Percentiles rank a stretch among this genome's conserved stretches.
Conservation (phyloP, 1,140 invertebrate genomes). For the Drosophila mayri region DNA sequence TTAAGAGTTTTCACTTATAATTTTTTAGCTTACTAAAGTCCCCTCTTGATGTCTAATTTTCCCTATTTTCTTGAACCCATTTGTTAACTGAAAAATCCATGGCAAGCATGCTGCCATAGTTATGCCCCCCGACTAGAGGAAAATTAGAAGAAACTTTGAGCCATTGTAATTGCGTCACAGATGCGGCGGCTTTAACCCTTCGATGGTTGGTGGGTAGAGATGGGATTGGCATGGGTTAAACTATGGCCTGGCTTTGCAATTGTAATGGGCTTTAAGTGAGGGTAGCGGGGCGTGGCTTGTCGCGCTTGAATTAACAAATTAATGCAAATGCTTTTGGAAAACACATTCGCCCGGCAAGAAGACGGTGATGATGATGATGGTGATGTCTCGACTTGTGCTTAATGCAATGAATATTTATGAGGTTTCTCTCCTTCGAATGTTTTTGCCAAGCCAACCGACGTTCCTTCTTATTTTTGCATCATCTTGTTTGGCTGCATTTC, state of each 20-base stretch:
- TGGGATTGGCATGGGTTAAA: slow-evolving; percentile 20
- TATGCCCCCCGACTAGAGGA: slow-evolving; percentile 28
- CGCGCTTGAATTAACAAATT: slow-evolving; percentile 83
- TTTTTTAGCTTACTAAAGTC: neutral
- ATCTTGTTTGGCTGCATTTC: slow-evolving; percentile 55
- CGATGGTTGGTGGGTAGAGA: neutral
- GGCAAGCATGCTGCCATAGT: neutral
- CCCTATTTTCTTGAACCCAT: slow-evolving; percentile 1
- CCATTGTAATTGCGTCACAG: slow-evolving; percentile 47
- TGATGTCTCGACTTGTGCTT: slow-evolving; percentile 40
- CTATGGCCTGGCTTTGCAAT: slow-evolving; percentile 50
- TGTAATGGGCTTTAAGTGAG: slow-evolving; percentile 72
- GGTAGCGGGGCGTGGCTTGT: slow-evolving; percentile 57
- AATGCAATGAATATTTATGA: slow-evolving; percentile 80
- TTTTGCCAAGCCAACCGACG: slow-evolving; percentile 16
- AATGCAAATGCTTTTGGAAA: slow-evolving; percentile 68
- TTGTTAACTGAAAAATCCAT: slow-evolving; percentile 14
- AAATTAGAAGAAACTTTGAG: slow-evolving; percentile 56
- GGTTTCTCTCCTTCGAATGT: slow-evolving; percentile 18
- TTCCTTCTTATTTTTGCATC: slow-evolving; percentile 27
- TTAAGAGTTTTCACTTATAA: too few relatives aligned
- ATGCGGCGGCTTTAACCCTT: slow-evolving; percentile 35
- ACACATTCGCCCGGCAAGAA: slow-evolving; percentile 25
- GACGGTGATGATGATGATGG: slow-evolving; percentile 9
- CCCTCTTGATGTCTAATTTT: neutral